A percentile compares a stretch with the other conserved stretches of the same genome.
These are phyloP conservation scores for Eilema sororculum DNA, from an alignment of 2,888 invertebrate species.

Conservation along the genomic window DNA sequence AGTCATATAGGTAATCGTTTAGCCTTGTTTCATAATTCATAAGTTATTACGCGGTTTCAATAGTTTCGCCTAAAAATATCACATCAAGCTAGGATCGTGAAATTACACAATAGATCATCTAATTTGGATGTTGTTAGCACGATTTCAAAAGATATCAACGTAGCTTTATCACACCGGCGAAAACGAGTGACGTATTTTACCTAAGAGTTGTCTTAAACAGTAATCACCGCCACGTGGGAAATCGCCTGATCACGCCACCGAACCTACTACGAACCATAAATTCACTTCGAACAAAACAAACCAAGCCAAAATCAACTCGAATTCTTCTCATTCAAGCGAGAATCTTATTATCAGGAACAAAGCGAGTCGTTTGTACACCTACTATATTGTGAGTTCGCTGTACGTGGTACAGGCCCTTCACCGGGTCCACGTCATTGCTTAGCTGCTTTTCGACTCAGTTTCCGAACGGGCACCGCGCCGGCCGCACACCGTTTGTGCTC, in stretches of 20 bases:
- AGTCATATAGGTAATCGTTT: no score
- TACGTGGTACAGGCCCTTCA: slow-evolving; percentile 52
- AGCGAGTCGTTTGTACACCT: slow-evolving; percentile 15
- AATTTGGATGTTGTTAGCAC: slow-evolving; percentile 10
- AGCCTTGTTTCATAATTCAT: slow-evolving; percentile 20
- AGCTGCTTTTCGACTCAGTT: slow-evolving; percentile 63
- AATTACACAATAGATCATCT: slow-evolving; percentile 9
- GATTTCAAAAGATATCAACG: slow-evolving; percentile 14
- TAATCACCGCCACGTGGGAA: slow-evolving; percentile 44
- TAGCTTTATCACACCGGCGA: slow-evolving; percentile 1
- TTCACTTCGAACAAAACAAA: slow-evolving; percentile 31
- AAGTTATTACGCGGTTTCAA: slow-evolving; percentile 19
- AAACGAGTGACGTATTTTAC: slow-evolving; percentile 31
- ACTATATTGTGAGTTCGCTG: slow-evolving; percentile 42
- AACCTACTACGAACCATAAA: slow-evolving; percentile 39
- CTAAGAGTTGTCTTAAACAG: slow-evolving; percentile 28
- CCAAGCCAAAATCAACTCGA: slow-evolving; percentile 23
- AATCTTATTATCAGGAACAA: slow-evolving; percentile 18
- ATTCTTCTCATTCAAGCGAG: slow-evolving; percentile 26
- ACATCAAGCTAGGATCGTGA: slow-evolving; percentile 21
- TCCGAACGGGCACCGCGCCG: slow-evolving; percentile 67
- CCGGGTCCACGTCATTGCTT: slow-evolving; percentile 52
- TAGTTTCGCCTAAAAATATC: slow-evolving; percentile 20
- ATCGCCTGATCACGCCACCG: slow-evolving; percentile 49
- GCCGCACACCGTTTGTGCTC: slow-evolving; percentile 58